Base-by-base conservation (phyloP, 37 sponge, comb jelly and placozoan species). In the Corticium candelabrum region DNA sequence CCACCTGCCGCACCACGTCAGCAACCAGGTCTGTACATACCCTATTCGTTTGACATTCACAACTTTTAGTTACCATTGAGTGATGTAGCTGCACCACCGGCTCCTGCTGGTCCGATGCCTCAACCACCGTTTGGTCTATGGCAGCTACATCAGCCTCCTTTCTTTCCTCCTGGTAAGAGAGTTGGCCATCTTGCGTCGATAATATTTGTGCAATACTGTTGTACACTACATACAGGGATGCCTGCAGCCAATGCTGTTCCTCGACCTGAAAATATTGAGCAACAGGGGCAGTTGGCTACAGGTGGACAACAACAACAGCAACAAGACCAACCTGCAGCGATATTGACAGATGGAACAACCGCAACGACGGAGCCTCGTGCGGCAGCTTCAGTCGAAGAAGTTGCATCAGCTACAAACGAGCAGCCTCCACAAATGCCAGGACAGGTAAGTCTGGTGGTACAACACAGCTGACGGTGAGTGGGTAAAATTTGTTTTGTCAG, bases 241-340 rank as follows among this genome's bases (percentile, higher is more conserved):
- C n/a, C n/a, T n/a, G n/a, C n/a, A n/a, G n/a, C n/a, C n/a, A n/a
- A n/a, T n/a, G n/a, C n/a, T n/a, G n/a, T n/a, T n/a, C n/a, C n/a
- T n/a, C n/a, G n/a, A n/a, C n/a, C n/a, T n/a, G n/a, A n/a, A n/a
- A n/a, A n/a, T n/a, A n/a, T n/a, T n/a, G n/a, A n/a, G n/a, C n/a
- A n/a, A n/a, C n/a, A n/a, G n/a, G n/a, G n/a, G n/a, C n/a, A n/a
- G n/a, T n/a, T n/a, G n/a, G n/a, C n/a, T n/a, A n/a, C n/a, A n/a
- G n/a, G n/a, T n/a, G n/a, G n/a, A n/a, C n/a, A n/a, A n/a, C n/a
- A n/a, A n/a, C n/a, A n/a, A n/a, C n/a, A n/a, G n/a, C n/a, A n/a
- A n/a, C n/a, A n/a, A n/a, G n/a, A n/a, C n/a, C n/a, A n/a, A 31
- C 70, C 77, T 34, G 11, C 77, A 77, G 15, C 38, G 77, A 32